Evolutionary conservation across 2,888 invertebrate genomes (phyloP), one percentile per base, ranked within the genome.

Genomic region (Diplazon laetatorius): DNA sequence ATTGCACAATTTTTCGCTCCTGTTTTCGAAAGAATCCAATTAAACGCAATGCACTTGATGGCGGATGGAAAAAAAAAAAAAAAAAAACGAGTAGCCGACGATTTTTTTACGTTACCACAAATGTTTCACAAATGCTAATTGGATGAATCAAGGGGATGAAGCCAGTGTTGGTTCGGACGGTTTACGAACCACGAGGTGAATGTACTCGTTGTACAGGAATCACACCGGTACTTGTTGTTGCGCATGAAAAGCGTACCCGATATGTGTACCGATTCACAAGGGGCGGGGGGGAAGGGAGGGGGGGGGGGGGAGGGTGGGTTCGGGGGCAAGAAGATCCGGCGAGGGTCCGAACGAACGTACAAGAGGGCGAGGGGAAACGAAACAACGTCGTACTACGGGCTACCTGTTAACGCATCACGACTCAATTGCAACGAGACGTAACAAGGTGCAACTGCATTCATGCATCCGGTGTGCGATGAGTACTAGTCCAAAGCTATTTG

Each of bases 401-500:
- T 74, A 74, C 78, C 70, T 74, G 78, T 68, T 72, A 68, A 66
- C 66, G 10, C 55, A 62, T 75, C 75, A 66, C 75, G 75, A 68
- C 71, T 78, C 75, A 76, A 72, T 78, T 76, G 78, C 78, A 75
- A 63, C 55, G 20, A 42, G 52, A 52, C 48, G 30, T 30, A 30
- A 14, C 25, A 18, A 10, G 39, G 55, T 66, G 70, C 48, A 62
- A 55, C 48, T 60, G 78, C 74, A 74, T 78, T 74, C 60, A 62
- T 75, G 55, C 78, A 78, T 75, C 48, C 60, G 71, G 46, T 48
- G 62, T 57, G 46, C 18, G 48, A 30, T 8, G 25, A 39, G 25
- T 30, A 20, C 52, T 1, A 4, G 12, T 55, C 5, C 30, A 30
- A 14, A 52, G 59, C 30, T 30, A 39, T 65, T 44, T 48, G 60